A percentile compares a stretch with the other conserved stretches of the same genome.
Evolutionary conservation across 2,797 vertebrate species (phyloP).

Genomic region (Garrulus glandarius): DNA sequence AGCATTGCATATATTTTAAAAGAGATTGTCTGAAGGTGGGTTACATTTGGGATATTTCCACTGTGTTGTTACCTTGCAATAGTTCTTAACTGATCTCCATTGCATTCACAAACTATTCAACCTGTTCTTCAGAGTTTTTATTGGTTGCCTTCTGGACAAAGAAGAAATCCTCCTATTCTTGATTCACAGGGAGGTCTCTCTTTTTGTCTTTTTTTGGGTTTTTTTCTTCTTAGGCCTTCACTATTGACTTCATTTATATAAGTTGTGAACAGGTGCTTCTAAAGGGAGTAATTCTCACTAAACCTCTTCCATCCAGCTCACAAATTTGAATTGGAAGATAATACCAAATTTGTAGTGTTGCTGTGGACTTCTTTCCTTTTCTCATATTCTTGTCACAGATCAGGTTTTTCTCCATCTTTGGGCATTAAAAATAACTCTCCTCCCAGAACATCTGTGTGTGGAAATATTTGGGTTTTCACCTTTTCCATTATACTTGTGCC

Average conservation of each 20-base stretch:
- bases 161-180: neutral
- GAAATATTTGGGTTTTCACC: neutral
- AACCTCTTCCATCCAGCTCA: neutral
- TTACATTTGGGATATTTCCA: neutral
- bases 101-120: neutral
- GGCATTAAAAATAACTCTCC: neutral
- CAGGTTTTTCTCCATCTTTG: neutral
- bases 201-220: neutral
- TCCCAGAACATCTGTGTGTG: neutral
- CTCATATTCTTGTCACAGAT: neutral
- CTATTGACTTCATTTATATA: neutral
- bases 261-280: neutral
- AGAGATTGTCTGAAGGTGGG: neutral
- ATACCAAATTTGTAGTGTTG: neutral
- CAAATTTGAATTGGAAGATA: neutral
- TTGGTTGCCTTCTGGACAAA: neutral
- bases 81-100: neutral
- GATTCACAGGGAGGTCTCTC: neutral
- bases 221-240: neutral
- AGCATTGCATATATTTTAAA: neutral
- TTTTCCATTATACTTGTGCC: neutral
- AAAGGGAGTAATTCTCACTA: neutral
- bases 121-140: neutral
- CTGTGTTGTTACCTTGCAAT: neutral
- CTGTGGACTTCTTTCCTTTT: neutral